These are phyloP conservation scores for Balaenoptera acutorostrata DNA, from an alignment of 2,113 vertebrate genomes.

Conservation along the genomic window DNA sequence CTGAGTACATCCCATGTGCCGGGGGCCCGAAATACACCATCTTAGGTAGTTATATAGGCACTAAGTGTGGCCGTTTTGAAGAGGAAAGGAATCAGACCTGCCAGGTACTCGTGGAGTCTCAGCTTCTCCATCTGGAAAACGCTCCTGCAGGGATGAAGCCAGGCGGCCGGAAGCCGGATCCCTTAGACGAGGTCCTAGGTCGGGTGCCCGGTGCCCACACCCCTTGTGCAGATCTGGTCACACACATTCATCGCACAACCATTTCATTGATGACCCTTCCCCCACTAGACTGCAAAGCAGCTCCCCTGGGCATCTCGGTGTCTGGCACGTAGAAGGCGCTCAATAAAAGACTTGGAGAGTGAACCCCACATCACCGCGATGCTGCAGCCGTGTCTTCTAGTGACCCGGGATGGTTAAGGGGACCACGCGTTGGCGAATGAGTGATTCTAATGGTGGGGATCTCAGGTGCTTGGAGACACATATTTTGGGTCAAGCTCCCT, in stretches of 20 bases:
- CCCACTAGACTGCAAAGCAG: not conserved
- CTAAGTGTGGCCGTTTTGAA: fast-evolving
- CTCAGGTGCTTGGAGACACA: fast-evolving
- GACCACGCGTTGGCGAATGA: fast-evolving
- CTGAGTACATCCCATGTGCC: not conserved
- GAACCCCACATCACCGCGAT: fast-evolving
- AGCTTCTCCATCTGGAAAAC: not conserved
- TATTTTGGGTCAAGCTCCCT: not conserved
- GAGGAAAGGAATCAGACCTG: not conserved
- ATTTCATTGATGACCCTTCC: not conserved
- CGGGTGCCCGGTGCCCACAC: fast-evolving
- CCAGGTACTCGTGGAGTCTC: fast-evolving
- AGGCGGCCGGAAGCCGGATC: not conserved
- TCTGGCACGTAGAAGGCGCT: not conserved
- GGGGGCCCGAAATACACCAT: fast-evolving
- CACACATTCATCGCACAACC: fast-evolving
- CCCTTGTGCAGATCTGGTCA: fast-evolving
- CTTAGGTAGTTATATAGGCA: not conserved
- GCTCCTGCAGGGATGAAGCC: no score
- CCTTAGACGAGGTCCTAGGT: not conserved
- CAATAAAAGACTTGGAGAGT: fast-evolving
- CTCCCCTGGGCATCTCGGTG: fast-evolving
- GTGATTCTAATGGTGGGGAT: not conserved
- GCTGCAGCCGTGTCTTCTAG: fast-evolving
- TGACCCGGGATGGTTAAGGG: fast-evolving